A percentile compares a stretch with the other conserved stretches of the same genome.
Conservation (phyloP, 2,888 invertebrate species). For the Drosophila paracracens region DNA sequence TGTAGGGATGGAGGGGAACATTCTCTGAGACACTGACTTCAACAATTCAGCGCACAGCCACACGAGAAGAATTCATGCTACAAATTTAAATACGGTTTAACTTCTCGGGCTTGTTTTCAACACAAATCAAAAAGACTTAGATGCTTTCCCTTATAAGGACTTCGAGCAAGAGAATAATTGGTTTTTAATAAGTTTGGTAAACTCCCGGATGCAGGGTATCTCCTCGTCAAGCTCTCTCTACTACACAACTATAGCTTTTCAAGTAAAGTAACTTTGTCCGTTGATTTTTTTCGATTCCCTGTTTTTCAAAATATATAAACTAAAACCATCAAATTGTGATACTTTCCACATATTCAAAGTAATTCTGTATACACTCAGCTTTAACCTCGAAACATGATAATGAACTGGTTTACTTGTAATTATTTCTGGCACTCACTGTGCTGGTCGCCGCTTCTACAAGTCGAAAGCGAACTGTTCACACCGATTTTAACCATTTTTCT, state of each 20-base stretch:
- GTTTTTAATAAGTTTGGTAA: neutral
- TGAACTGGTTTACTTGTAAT: neutral
- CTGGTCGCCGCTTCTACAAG: constrained; percentile 15
- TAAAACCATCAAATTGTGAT: neutral
- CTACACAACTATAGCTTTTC: neutral
- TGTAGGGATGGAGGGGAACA: constrained; percentile 12
- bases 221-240: neutral
- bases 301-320: neutral
- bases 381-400: neutral
- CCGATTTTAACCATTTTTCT: constrained; percentile 31
- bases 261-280: neutral
- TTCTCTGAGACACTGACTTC: constrained; percentile 33
- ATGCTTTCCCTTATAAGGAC: neutral
- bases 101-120: neutral
- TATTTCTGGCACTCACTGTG: constrained; percentile 28
- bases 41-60: constrained; percentile 4
- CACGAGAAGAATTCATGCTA: neutral
- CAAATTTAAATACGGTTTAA: neutral
- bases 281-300: neutral
- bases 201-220: neutral
- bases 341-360: neutral
- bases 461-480: constrained; percentile 23
- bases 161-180: neutral
- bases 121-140: neutral
- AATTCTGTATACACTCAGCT: neutral